These are phyloP conservation scores for Rynchops niger DNA, from an alignment of 2,113 vertebrate genomes.

Conservation along the genomic window DNA sequence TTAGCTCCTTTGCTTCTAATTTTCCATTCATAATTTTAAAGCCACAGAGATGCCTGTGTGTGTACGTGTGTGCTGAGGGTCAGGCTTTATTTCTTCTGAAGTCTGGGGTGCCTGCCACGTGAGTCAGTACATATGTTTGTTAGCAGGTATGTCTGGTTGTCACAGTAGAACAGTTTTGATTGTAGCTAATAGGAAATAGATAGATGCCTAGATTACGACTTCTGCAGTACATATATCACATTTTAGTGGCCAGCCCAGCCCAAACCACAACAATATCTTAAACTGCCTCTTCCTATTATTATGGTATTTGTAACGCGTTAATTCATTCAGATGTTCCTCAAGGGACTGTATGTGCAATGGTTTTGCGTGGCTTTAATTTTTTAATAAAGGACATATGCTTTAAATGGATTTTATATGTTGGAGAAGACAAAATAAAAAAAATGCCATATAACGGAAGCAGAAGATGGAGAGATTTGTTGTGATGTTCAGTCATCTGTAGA, in stretches of 20 bases:
- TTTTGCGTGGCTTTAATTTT: neutral
- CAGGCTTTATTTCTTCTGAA: neutral
- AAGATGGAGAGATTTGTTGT: neutral
- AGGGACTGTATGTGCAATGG: neutral
- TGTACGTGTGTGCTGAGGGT: neutral
- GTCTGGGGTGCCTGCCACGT: accelerated
- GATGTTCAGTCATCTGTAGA: neutral
- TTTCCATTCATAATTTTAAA: neutral
- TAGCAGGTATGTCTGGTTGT: neutral
- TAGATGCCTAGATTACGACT: neutral
- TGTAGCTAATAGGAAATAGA: neutral
- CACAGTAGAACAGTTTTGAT: neutral
- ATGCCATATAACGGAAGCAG: neutral
- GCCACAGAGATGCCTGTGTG: neutral
- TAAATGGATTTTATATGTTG: neutral
- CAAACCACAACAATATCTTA: neutral
- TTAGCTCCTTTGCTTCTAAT: neutral
- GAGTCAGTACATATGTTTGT: neutral
- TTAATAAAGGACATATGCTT: neutral
- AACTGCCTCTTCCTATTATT: neutral
- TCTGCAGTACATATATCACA: neutral
- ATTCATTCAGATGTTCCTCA: neutral
- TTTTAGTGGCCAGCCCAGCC: neutral
- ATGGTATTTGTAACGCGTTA: neutral
- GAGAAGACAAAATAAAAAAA: neutral